Evolutionary conservation across 2,113 vertebrate species (phyloP).

Genomic region (Caracal caracal): DNA sequence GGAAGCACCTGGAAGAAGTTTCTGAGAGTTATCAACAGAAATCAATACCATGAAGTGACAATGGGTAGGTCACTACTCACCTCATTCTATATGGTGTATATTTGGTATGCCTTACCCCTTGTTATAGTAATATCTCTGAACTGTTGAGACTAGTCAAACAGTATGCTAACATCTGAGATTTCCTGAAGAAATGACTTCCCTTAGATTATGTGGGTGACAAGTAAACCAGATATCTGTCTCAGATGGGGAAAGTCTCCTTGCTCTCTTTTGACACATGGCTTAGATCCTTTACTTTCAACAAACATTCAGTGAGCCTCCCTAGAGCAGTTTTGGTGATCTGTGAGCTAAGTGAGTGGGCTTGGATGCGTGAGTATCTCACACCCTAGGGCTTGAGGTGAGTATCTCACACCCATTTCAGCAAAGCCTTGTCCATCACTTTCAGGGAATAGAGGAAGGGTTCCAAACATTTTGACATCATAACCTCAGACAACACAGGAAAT

Average conservation of each 20-base stretch:
- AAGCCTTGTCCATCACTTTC: neutral
- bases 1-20: neutral
- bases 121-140: neutral
- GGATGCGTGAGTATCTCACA: neutral
- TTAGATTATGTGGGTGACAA: neutral
- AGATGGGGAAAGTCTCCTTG: neutral
- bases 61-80: neutral
- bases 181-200: neutral
- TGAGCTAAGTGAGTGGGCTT: neutral
- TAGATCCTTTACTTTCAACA: neutral
- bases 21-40: neutral
- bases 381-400: too few relatives aligned
- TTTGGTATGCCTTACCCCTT: neutral
- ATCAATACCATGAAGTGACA: neutral
- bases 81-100: neutral
- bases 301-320: neutral
- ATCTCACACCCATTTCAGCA: too few relatives aligned
- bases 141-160: neutral
- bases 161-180: neutral
- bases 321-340: neutral
- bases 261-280: neutral
- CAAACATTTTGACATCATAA: neutral
- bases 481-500: neutral
- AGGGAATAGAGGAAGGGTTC: neutral
- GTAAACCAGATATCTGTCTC: neutral